Evolutionary conservation across 2,888 invertebrate genomes (phyloP).

Genomic region (Thymelicus acteon): DNA sequence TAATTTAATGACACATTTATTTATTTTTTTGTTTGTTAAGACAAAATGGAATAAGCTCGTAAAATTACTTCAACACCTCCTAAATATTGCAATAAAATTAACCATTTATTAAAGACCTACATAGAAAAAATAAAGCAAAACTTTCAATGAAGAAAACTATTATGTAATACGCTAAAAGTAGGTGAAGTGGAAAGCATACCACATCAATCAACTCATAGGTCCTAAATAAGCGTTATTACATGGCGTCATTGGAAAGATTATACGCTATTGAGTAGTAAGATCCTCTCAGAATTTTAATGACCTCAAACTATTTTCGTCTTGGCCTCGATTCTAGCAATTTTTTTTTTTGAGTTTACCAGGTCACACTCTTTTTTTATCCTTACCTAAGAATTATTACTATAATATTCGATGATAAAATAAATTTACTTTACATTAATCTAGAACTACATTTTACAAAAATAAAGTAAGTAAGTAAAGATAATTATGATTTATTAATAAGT

Average conservation of each 20-base stretch:
- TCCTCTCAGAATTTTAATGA: constrained; percentile 16
- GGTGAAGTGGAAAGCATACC: not conserved
- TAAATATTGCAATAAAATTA: no score
- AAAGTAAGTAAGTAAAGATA: not conserved
- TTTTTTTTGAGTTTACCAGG: not conserved
- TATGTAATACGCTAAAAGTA: not conserved
- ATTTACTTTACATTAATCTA: no score
- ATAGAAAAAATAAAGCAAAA: no score
- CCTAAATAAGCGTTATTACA: not conserved
- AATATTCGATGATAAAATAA: no score
- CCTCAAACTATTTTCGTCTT: not conserved
- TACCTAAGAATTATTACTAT: not conserved
- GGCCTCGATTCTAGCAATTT: not conserved
- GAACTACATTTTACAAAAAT: no score
- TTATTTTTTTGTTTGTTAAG: no score
- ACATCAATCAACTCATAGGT: not conserved
- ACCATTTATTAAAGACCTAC: no score
- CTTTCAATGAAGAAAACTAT: not conserved
- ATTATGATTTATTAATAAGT: not conserved
- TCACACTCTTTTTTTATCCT: not conserved
- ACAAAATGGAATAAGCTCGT: no score
- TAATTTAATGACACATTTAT: no score
- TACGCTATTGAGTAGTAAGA: not conserved
- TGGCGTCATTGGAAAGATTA: constrained; percentile 12
- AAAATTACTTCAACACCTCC: no score